Evolutionary conservation across 2,888 invertebrate species (phyloP), one percentile per base, ranked within the genome.

Genomic region (Drosophila paranaensis): DNA sequence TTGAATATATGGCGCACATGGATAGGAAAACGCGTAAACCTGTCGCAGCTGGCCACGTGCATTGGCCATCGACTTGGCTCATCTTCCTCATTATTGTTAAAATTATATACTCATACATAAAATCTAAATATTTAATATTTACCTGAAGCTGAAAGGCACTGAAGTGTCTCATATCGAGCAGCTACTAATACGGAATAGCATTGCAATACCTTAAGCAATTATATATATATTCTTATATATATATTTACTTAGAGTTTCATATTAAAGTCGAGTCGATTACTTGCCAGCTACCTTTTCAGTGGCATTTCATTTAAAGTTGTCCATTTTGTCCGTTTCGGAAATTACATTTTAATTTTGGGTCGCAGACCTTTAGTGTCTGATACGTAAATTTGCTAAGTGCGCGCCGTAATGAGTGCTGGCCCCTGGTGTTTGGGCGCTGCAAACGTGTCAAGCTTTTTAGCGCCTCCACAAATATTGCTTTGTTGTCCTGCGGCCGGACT

Each of bases 391-490:
- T 56, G 55, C 60, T 74, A 51, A 63, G 62, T 51, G 16, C 42
- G 42, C 35, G 56, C 30, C 25, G 61, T 71, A 78, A 74, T 81
- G 71, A 83, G 78, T 61, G 63, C 43, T 53, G 66, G 56, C 60
- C 64, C 35, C 37, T 64, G 42, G 65, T 65, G 62, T 45, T 67
- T 60, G 54, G 27, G 60, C 39, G 30, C 33, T 14, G 43, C 53
- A 66, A 82, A 88, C 65, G 82, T 75, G 75, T 55, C 71, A 71
- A 68, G 60, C 71, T 50, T 66, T 81, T 81, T 73, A 58, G 66
- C 70, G 88, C 71, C 76, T 71, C 53, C 73, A 67, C 71, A 73
- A 79, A 88, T 78, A 84, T 76, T 75, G 57, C 27, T 30, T 67
- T 42, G 54, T 39, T 63, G 51, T 61, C 60, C 73, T 50, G 50